These are phyloP conservation scores for Oligia strigilis DNA, from an alignment of 2,888 invertebrate species.

Conservation along the genomic window DNA sequence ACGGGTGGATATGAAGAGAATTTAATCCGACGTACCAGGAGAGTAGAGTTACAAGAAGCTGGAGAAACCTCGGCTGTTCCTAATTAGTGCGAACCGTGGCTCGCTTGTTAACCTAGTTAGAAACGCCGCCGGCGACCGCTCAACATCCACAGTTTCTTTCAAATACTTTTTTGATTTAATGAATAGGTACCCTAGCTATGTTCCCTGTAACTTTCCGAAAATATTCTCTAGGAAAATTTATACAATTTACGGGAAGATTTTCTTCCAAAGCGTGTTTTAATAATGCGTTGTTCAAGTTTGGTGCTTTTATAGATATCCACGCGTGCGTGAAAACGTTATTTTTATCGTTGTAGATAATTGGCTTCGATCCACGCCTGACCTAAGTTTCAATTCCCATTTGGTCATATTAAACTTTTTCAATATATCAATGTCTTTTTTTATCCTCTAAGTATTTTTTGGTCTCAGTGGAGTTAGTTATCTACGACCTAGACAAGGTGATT, in stretches of 20 bases:
- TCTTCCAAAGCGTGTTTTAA: slow-evolving; percentile 12
- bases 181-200: slow-evolving; percentile 63
- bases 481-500: slow-evolving; percentile 40
- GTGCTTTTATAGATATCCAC: slow-evolving; percentile 17
- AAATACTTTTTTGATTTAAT: slow-evolving; percentile 74
- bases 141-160: slow-evolving; percentile 68
- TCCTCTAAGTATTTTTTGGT: slow-evolving; percentile 12
- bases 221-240: slow-evolving; percentile 24
- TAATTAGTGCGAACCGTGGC: slow-evolving; percentile 75
- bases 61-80: slow-evolving; percentile 66
- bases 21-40: slow-evolving; percentile 64
- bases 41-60: slow-evolving; percentile 70
- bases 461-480: slow-evolving; percentile 15
- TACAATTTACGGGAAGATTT: slow-evolving; percentile 8
- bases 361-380: slow-evolving; percentile 26
- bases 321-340: slow-evolving; percentile 37
- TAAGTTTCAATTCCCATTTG: slow-evolving; percentile 43
- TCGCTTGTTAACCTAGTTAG: slow-evolving; percentile 81
- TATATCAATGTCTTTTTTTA: slow-evolving; percentile 46
- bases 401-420: slow-evolving; percentile 44
- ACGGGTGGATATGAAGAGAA: slow-evolving; percentile 44
- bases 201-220: slow-evolving; percentile 47
- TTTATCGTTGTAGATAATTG: slow-evolving; percentile 38
- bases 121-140: slow-evolving; percentile 66
- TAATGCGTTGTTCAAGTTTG: slow-evolving; percentile 18